phyloP scores from a whole-genome alignment of 2,888 invertebrate genomes.

The Amphiduros pacificus region DNA sequence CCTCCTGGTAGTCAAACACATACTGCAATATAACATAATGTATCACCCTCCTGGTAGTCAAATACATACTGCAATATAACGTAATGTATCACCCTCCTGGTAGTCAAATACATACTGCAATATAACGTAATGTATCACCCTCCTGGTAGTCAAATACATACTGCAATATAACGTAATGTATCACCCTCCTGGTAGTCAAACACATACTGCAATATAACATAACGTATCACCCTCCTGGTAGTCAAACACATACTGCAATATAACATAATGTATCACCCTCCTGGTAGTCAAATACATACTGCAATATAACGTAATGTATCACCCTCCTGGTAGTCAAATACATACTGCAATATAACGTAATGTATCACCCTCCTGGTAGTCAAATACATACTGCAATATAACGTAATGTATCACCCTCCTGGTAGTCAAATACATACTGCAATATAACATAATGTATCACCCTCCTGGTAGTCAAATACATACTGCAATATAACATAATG shows the following conservation, averaged over 20 bases:
- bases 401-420: conserved; percentile 59
- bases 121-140: conserved; percentile 62
- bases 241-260: conserved; percentile 60
- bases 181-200: too few species aligned
- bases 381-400: conserved; percentile 65
- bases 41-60: conserved; percentile 59
- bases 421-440: conserved; percentile 62
- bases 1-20: too few species aligned
- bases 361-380: too few species aligned
- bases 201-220: conserved; percentile 64
- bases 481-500: conserved; percentile 64
- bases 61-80: conserved; percentile 57
- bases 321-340: conserved; percentile 59
- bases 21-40: conserved; percentile 64
- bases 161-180: conserved; percentile 38
- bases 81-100: not conserved
- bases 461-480: too few species aligned
- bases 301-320: conserved; percentile 64
- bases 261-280: not conserved
- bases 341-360: conserved; percentile 47
- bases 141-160: conserved; percentile 60
- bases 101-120: too few species aligned
- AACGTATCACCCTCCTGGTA: conserved; percentile 59
- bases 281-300: too few species aligned
- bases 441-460: conserved; percentile 3